Evolutionary conservation across 2,888 invertebrate genomes (phyloP), one percentile per base, ranked within the genome.

Genomic region (Macaria liturata): DNA sequence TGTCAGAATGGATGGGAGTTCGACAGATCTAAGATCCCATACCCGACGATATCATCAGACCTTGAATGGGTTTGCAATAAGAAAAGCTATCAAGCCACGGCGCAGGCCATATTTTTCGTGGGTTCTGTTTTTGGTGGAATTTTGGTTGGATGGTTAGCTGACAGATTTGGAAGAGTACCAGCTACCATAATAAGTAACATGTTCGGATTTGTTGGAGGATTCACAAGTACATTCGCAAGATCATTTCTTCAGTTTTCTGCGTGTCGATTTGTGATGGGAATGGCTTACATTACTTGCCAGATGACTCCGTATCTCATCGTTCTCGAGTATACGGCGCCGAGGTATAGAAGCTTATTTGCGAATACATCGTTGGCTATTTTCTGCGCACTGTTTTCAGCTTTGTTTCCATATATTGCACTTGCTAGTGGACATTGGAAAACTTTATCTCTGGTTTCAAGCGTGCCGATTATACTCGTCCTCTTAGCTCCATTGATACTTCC

Each of bases 1-100:
- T 85, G 85, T 69, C 71, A 73, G 67, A 53, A 79, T 58, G 85
- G 85, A 58, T 86, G 85, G 85, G 84, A 86, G 57, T 85, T 81
- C 42, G 78, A 84, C 57, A 74, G 72, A 67, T 75, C 74, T 9
- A 83, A 85, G 54, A 81, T 86, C 67, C 84, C 85, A 3, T 86
- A 86, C 59, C 74, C 81, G 9, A 86, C 85, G 0, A 80, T 84
- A 63, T 76, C 83, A 5, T 84, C 80, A 49, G 84, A 84, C 31
- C 56, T 80, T 39, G 83, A 71, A 61, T 86, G 85, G 85, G 84
- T 86, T 0, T 86, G 85, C 46, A 80, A 81, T 6, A 84, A 74
- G 52, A 74, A 74, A 40, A 84, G 81, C 59, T 83, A 84, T 54
- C 84, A 84, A 71, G 84, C 85, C 0, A 72, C 78, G 8, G 84